phyloP scores from a whole-genome alignment of 2,797 vertebrate genomes.

The Danionella dracula region DNA sequence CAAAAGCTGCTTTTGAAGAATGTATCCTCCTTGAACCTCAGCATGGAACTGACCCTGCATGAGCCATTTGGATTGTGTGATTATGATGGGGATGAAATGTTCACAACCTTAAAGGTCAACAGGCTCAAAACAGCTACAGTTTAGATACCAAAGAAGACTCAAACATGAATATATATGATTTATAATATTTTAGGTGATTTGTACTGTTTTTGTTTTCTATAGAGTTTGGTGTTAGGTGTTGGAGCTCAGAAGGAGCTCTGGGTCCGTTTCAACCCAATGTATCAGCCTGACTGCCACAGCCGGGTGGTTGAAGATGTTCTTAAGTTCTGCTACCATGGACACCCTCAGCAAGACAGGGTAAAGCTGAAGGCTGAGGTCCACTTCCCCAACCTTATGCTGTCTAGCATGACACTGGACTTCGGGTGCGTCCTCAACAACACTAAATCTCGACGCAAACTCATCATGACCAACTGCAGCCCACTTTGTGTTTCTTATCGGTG shows the following conservation, averaged over 20 bases:
- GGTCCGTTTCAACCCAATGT: conserved; percentile 75
- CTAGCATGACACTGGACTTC: conserved; percentile 73
- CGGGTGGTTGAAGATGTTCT: conserved; percentile 66
- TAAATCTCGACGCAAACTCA: conserved; percentile 55
- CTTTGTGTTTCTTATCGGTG: conserved; percentile 74
- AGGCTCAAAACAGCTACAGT: neutral
- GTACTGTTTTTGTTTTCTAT: conserved; percentile 31
- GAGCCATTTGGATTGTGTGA: conserved; percentile 75
- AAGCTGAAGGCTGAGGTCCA: conserved; percentile 69
- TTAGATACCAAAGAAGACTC: too few relatives aligned
- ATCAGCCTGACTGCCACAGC: conserved; percentile 53
- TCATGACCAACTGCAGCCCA: conserved; percentile 76
- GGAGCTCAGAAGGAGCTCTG: conserved; percentile 62
- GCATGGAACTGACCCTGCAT: conserved; percentile 59
- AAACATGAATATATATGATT: too few relatives aligned
- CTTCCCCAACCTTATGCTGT: conserved; percentile 79
- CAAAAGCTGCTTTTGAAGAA: conserved; percentile 76
- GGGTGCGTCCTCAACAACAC: conserved; percentile 78
- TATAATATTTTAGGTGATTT: too few relatives aligned
- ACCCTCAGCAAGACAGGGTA: conserved; percentile 70
- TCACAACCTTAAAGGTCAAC: conserved; percentile 59
- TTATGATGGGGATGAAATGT: neutral
- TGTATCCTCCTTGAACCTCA: conserved; percentile 68
- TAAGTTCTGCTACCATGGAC: conserved; percentile 69
- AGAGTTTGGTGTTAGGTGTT: conserved; percentile 68